Percentiles rank a stretch among this genome's conserved stretches.
Evolutionary conservation across 2,888 invertebrate genomes (phyloP).

Genomic region (Ophion ellenae): DNA sequence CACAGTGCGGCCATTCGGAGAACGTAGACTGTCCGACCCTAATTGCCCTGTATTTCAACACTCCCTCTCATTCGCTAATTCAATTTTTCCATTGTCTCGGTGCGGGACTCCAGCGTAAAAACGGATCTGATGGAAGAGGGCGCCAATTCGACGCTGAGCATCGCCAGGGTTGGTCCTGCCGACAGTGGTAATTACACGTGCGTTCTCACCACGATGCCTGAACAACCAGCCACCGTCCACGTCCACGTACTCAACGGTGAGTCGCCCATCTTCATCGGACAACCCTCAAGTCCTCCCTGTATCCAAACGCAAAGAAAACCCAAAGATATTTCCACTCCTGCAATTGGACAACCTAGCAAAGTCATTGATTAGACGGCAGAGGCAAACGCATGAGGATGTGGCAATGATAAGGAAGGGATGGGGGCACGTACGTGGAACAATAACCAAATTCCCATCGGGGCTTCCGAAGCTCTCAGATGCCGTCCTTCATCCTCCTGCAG

Average conservation of each 20-base stretch:
- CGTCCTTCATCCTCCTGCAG: conserved; percentile 21
- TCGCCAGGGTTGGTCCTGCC: conserved; percentile 83
- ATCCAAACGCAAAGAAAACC: not conserved
- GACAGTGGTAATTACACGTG: conserved; percentile 86
- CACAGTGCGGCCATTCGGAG: not conserved
- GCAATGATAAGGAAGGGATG: not conserved
- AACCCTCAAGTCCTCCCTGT: not conserved
- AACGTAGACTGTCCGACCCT: not conserved
- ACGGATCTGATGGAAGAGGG: conserved; percentile 84
- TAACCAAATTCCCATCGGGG: conserved; percentile 3
- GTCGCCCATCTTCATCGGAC: conserved; percentile 50
- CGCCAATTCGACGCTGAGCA: conserved; percentile 84
- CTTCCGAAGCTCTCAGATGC: conserved; percentile 20
- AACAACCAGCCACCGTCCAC: conserved; percentile 84
- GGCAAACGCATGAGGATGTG: not conserved
- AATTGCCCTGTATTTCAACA: conserved; percentile 35
- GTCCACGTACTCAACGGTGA: conserved; percentile 86
- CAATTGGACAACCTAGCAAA: not conserved
- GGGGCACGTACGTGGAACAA: not conserved
- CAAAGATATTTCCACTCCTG: too few species aligned
- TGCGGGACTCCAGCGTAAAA: conserved; percentile 81
- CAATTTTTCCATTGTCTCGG: not conserved
- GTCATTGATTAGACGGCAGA: not conserved
- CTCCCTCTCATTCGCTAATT: not conserved
- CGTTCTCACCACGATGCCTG: conserved; percentile 83